Base-by-base conservation (phyloP, 2,797 vertebrate genomes). In the Bucorvus abyssinicus region DNA sequence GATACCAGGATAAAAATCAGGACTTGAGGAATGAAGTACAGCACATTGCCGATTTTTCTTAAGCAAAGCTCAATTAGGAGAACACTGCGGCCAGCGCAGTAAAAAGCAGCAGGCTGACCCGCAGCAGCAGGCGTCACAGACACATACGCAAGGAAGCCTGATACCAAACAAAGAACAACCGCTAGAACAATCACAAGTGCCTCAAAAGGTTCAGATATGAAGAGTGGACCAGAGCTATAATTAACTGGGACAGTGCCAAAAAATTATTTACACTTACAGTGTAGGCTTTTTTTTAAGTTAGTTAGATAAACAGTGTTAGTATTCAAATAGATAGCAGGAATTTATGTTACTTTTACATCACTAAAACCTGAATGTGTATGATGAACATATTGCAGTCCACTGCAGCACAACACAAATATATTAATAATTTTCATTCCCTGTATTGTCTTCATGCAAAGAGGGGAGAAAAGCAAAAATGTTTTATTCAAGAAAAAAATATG, bases 81-180 rank as follows among this genome's bases (percentile, higher is more conserved):
- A 60, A 79, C 32, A 29, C 2, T 12, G 8, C 56, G 69, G 70
- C 3, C 47, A 45, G 29, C 7, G 14, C 22, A 40, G 64, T 7
- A 60, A 63, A 71, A 87, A 32, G 52, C 59, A 78, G 75, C 24
- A 78, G 47, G n/a, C 23, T 10, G 22, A 64, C 21, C 40, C 34
- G 45, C 10, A 1, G 61, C 40, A 56, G 34, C 57, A 55, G 40
- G 47, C 2, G 0, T 9, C 3, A 0, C 0, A 10, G 22, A n/a
- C 21, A 30, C 3, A 0, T 13, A 40, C 0, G 1, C 26, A 83
- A 64, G 22, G 26, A 74, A 86, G 24, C 29, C 49, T 5, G 0
- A 12, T 38, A 36, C 4, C 42, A 65, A 44, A n/a, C 20, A 69
- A 78, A 77, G 27, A 77, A 49, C 52, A 30, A 85, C 40, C 16